These are phyloP conservation scores for Paracyclopina nana DNA, from an alignment of 1,140 invertebrate species.

Conservation along the genomic window DNA sequence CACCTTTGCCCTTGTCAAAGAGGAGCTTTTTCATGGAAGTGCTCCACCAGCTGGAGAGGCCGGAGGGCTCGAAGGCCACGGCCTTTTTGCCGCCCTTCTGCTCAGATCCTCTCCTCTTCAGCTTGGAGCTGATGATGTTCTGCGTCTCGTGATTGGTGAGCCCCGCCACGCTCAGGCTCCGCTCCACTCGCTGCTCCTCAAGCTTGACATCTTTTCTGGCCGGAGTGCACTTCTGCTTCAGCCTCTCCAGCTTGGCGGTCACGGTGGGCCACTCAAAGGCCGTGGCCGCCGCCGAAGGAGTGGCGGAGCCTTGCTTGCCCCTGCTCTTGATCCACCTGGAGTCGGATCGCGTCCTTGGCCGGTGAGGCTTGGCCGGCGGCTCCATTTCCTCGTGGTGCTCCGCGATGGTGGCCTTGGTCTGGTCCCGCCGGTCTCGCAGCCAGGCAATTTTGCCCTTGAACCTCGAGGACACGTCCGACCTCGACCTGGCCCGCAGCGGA, in stretches of 20 bases:
- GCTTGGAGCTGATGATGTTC: not conserved
- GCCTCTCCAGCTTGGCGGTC: not conserved
- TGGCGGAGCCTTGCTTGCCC: not conserved
- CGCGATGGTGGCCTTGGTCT: not conserved
- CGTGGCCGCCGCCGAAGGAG: not conserved
- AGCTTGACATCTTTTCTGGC: too few species aligned
- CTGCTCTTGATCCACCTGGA: not conserved
- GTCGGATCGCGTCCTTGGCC: not conserved
- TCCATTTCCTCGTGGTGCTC: not conserved
- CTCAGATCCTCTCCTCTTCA: not conserved
- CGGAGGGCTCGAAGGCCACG: too few species aligned
- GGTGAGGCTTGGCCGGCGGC: not conserved
- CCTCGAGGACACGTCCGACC: not conserved
- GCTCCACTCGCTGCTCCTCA: not conserved
- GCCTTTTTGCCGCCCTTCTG: not conserved
- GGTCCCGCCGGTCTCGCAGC: not conserved
- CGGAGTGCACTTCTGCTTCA: not conserved
- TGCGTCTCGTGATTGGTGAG: not conserved
- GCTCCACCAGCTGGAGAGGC: too few species aligned
- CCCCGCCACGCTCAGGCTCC: not conserved
- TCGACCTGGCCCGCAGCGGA: not conserved
- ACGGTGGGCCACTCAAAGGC: constrained; percentile 2
- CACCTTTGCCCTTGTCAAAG: too few species aligned
- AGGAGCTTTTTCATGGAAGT: too few species aligned
- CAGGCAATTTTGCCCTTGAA: not conserved